A percentile compares a stretch with the other conserved stretches of the same genome.
These are phyloP conservation scores for Brachyptera risi DNA, from an alignment of 2,888 invertebrate species.

Conservation along the genomic window DNA sequence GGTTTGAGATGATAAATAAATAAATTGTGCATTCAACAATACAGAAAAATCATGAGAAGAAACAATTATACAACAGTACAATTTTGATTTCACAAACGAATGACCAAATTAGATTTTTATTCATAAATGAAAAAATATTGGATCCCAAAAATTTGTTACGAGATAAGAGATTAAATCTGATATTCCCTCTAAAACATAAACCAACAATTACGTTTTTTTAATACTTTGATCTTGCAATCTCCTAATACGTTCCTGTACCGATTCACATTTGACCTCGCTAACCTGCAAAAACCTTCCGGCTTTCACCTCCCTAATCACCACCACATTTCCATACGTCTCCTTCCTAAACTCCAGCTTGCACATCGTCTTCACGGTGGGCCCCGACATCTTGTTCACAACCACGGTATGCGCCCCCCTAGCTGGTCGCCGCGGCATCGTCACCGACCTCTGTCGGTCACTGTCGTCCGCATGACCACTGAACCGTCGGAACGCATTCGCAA, in stretches of 20 bases:
- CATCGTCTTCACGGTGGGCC: slow-evolving; percentile 18
- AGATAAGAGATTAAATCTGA: too few relatives aligned
- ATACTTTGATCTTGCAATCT: slow-evolving; percentile 41
- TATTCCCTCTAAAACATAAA: not conserved
- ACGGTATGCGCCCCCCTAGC: slow-evolving; percentile 9
- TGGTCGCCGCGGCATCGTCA: not conserved
- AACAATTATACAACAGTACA: too few relatives aligned
- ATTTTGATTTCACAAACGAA: too few relatives aligned
- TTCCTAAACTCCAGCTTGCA: slow-evolving; percentile 45
- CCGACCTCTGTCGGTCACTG: not conserved
- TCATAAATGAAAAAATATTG: too few relatives aligned
- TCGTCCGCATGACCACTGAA: slow-evolving; percentile 9
- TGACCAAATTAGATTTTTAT: too few relatives aligned
- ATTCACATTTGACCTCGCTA: slow-evolving; percentile 50
- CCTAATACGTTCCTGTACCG: slow-evolving; percentile 48
- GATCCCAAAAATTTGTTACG: too few relatives aligned
- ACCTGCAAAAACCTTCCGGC: slow-evolving; percentile 47
- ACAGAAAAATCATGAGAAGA: too few relatives aligned
- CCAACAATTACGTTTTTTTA: not conserved
- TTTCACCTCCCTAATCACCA: slow-evolving; percentile 46
- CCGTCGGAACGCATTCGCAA: slow-evolving; percentile 19
- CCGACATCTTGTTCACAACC: slow-evolving; percentile 32
- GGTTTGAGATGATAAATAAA: too few relatives aligned
- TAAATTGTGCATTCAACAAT: too few relatives aligned
- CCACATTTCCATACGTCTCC: slow-evolving; percentile 47